These are phyloP conservation scores for Microctonus aethiopoides DNA, from an alignment of 2,888 invertebrate genomes.

Conservation along the genomic window DNA sequence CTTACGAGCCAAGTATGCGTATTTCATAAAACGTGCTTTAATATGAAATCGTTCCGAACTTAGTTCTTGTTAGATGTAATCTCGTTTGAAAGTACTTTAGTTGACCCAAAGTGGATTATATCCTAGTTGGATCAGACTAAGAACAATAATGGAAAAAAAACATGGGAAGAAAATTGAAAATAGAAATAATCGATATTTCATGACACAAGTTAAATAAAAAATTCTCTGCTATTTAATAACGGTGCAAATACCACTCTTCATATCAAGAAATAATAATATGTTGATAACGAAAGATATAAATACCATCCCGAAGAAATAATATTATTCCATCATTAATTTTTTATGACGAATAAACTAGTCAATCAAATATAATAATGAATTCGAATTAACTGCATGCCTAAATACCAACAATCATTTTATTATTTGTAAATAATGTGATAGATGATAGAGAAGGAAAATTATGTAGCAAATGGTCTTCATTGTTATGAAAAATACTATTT, in stretches of 20 bases:
- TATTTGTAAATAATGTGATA: no score
- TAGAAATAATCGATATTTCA: neutral
- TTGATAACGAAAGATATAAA: no score
- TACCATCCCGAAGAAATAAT: no score
- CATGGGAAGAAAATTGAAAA: neutral
- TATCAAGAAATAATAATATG: no score
- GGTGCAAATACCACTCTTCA: no score
- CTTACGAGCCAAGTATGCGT: neutral
- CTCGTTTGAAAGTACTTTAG: conserved; percentile 11
- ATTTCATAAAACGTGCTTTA: neutral
- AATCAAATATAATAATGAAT: no score
- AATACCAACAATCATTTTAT: no score
- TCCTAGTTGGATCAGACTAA: neutral
- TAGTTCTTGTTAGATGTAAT: conserved; percentile 1
- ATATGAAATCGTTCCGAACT: neutral
- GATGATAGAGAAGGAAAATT: no score
- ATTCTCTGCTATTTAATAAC: no score
- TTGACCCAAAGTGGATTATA: conserved; percentile 19
- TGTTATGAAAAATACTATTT: conserved; percentile 60
- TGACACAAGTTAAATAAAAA: neutral
- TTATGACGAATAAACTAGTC: no score
- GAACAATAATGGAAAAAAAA: neutral
- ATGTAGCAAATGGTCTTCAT: conserved; percentile 47
- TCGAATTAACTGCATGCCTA: no score
- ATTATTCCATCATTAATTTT: no score